Conservation (phyloP, 1,140 invertebrate species). For the Rhizoglyphus robini region DNA sequence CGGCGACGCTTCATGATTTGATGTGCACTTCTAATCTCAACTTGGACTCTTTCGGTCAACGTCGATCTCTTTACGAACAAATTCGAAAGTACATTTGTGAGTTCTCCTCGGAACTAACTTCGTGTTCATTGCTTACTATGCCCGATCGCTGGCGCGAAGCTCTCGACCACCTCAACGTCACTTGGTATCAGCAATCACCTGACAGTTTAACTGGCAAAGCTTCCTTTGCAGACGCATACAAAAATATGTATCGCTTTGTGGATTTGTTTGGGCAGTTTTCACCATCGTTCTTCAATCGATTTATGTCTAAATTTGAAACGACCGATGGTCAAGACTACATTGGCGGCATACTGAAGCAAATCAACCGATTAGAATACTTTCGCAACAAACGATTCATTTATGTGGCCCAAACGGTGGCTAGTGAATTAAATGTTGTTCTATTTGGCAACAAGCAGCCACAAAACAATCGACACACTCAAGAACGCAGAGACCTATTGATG, state of each 20-base stretch:
- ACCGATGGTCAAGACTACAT: neutral
- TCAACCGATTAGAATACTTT: constrained; percentile 4
- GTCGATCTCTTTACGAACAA: neutral
- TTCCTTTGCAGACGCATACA: constrained; percentile 4
- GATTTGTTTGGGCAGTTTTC: constrained; percentile 15
- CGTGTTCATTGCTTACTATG: neutral
- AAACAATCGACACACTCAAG: neutral
- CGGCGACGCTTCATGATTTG: neutral
- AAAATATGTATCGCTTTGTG: constrained; percentile 5
- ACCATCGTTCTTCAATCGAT: neutral
- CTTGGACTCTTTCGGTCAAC: neutral
- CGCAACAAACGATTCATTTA: neutral
- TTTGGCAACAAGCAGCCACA: neutral
- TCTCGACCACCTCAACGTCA: constrained; percentile 9
- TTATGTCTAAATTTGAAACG: neutral
- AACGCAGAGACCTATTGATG: constrained; percentile 13
- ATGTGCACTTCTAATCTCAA: neutral
- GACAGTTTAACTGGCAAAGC: neutral
- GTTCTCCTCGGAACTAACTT: neutral
- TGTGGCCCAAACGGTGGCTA: constrained; percentile 1
- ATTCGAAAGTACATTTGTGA: neutral
- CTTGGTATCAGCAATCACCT: neutral
- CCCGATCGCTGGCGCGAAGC: neutral
- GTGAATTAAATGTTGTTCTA: neutral
- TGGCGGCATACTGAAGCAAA: neutral